Base-by-base conservation (phyloP, 2,888 invertebrate genomes). In the Epiblema foenella region DNA sequence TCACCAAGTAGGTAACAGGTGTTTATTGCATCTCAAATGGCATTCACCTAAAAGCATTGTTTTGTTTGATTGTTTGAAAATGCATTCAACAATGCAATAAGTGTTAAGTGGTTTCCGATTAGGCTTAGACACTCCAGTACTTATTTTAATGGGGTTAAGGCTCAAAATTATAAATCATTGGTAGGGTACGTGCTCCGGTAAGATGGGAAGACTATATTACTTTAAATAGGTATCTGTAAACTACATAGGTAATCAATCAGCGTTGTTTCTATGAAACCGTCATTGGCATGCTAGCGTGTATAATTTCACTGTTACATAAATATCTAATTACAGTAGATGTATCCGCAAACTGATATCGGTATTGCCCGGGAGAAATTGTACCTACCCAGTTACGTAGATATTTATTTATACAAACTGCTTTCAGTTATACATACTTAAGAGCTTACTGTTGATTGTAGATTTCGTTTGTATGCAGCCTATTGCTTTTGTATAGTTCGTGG, bases 291-390 rank as follows among this genome's bases (percentile, higher is more conserved):
- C 60, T 11, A 17, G 52, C 65, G 9, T 24, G 24, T 70, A 39
- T 58, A 37, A 66, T 66, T 66, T 71, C 66, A 39, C 60, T 56
- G 49, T 71, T 71, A 60, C 66, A 66, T 71, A 71, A 71, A 71
- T 66, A 62, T 66, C 66, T 71, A 71, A 71, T 71, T 71, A 71
- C 70, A 11, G 18, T 46, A 33, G 20, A 66, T 54, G 54, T 68
- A 42, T 68, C 60, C 20, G 58, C 59, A 42, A 60, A 33, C 29
- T 52, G 65, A 66, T 66, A 66, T 46, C 42, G 60, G 33, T 63
- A 63, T n/a, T 20, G 33, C 9, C n/a, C 42, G 11, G 20, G 20
- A 60, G 56, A 71, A 56, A 66, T 71, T 54, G 60, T 66, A 63
- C n/a, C 17, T 18, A 56, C 39, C 52, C 20, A 42, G 59, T 20